These are phyloP conservation scores for Sardina pilchardus DNA, from an alignment of 2,113 vertebrate genomes.

Conservation along the genomic window DNA sequence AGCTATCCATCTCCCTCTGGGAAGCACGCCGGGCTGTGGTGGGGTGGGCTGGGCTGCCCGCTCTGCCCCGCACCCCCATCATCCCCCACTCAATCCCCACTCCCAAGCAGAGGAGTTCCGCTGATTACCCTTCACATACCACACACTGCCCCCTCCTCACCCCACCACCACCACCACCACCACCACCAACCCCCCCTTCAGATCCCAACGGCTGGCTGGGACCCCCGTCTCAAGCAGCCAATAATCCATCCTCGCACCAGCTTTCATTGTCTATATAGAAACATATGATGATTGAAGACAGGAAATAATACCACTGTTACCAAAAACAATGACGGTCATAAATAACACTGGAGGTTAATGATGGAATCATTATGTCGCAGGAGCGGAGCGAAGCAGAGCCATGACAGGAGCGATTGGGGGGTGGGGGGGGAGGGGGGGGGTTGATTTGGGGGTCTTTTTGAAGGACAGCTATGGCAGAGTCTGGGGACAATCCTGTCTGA, in stretches of 20 bases:
- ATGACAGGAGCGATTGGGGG: neutral
- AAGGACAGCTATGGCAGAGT: neutral
- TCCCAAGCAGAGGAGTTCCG: slow-evolving; percentile 73
- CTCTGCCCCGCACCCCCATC: slow-evolving; percentile 64
- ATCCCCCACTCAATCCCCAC: slow-evolving; percentile 61
- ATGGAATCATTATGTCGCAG: slow-evolving; percentile 18
- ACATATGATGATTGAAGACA: slow-evolving; percentile 34
- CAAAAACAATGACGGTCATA: slow-evolving; percentile 47
- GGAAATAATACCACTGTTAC: slow-evolving; percentile 40
- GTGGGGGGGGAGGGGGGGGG: neutral
- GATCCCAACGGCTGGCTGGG: slow-evolving; percentile 26
- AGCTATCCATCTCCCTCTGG: slow-evolving; percentile 71
- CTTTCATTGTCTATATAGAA: slow-evolving; percentile 9
- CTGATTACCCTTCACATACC: slow-evolving; percentile 57
- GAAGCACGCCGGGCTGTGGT: slow-evolving; percentile 64
- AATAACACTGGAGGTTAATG: slow-evolving; percentile 48
- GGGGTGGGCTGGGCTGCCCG: slow-evolving; percentile 67
- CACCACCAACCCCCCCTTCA: slow-evolving; percentile 13
- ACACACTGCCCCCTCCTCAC: neutral
- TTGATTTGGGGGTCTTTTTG: neutral
- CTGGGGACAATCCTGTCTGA: neutral
- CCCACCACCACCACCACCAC: slow-evolving; percentile 10
- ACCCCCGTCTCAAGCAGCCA: neutral
- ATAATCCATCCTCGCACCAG: slow-evolving; percentile 27
- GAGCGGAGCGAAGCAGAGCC: neutral